Evolutionary conservation across 2,797 vertebrate genomes (phyloP), one percentile per base, ranked within the genome.

Genomic region (Pseudomugil tenellus): DNA sequence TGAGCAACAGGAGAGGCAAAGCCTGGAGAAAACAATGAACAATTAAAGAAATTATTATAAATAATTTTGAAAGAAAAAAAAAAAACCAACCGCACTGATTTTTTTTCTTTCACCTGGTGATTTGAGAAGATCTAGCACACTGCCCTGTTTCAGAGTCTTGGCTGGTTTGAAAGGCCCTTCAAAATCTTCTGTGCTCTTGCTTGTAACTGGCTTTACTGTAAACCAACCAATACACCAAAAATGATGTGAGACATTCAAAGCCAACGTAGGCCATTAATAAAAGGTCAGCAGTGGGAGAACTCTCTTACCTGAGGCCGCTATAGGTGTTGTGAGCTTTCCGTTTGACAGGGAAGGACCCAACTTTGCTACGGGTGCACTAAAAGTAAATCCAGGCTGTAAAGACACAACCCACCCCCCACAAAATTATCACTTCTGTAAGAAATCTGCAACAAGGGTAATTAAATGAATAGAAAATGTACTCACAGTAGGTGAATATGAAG

Each of bases 101-200:
- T 95, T 95, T 63, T n/a, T 46, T 46, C 43, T 46, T 21, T 21
- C 8, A 98, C 98, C 97, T 58, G 97, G 95, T 46, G 84, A 92
- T 88, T 96, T 98, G 26, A 99, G 93, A 87, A 98, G 81, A 87
- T 99, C 97, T 76, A 99, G 88, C 68, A 99, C 97, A 63, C 98
- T 99, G 90, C 97, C 98, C 85, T 96, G 91, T 89, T 97, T 99
- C 69, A 98, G 87, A 43, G 86, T 53, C 87, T 97, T 96, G 0
- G 95, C 96, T 80, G 96, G 95, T 93, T 95, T 98, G 64, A 95
- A 95, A 65, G 90, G 92, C 26, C 95, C 95, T 62, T 95, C 93
- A 43, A 91, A 95, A 6, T 96, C 95, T 49, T 96, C 95, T 81
- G 89, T 87, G 84, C 89, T 94, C 86, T 94, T 94, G 63, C 53